Conservation (phyloP, 1,140 invertebrate species). For the Drosophila orosa region DNA sequence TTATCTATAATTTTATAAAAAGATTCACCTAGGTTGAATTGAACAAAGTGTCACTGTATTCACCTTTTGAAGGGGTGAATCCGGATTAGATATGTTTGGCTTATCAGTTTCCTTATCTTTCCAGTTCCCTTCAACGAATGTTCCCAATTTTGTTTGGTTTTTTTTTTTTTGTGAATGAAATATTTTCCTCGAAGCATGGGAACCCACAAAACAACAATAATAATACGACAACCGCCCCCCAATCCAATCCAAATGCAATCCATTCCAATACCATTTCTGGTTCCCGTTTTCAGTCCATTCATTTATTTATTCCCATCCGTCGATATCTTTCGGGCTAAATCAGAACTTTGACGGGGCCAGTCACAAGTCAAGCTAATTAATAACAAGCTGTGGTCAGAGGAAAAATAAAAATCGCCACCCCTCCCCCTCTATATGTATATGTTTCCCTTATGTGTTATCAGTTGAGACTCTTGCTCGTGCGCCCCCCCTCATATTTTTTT, state of each 20-base stretch:
- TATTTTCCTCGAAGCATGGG: constrained; percentile 5
- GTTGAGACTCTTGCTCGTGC: constrained; percentile 27
- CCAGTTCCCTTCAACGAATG: background rate
- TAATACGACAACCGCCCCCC: background rate
- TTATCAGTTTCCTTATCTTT: constrained; percentile 31
- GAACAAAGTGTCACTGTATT: constrained; percentile 8
- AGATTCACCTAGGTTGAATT: background rate
- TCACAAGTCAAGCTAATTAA: constrained; percentile 48
- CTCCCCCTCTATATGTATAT: background rate
- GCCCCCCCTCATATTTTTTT: constrained; percentile 5
- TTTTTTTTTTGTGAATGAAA: constrained; percentile 26
- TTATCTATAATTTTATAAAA: too few species aligned
- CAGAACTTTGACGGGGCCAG: constrained; percentile 38
- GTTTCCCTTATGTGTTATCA: constrained; percentile 23
- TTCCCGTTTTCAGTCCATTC: constrained; percentile 10
- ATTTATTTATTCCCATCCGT: constrained; percentile 26
- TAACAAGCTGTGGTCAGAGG: constrained; percentile 20
- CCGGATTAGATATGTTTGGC: constrained; percentile 4
- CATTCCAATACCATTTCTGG: background rate
- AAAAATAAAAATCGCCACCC: background rate
- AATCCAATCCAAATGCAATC: constrained; percentile 3
- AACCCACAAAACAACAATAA: constrained; percentile 4
- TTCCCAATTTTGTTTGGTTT: background rate
- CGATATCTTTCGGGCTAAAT: constrained; percentile 29
- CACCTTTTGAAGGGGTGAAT: constrained; percentile 24